These are phyloP conservation scores for Zaprionus tsacasi DNA, from an alignment of 1,140 invertebrate genomes.

Conservation along the genomic window DNA sequence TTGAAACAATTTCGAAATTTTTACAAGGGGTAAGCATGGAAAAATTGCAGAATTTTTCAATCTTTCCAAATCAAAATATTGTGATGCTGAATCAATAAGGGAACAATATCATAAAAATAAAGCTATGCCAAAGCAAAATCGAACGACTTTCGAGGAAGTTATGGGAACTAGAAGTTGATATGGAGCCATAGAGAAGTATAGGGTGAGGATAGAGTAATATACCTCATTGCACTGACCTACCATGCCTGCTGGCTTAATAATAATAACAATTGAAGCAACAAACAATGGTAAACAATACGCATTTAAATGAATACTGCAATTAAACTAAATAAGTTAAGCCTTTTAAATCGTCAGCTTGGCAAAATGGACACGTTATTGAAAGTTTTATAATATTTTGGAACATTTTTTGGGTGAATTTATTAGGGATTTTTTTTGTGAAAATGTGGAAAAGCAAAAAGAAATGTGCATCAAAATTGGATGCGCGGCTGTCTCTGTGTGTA, in stretches of 20 bases:
- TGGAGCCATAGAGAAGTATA: too few relatives aligned
- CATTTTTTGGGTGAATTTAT: background rate
- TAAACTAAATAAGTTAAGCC: constrained; percentile 1
- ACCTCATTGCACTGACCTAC: background rate
- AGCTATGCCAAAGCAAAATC: too few relatives aligned
- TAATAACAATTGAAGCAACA: background rate
- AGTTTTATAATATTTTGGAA: background rate
- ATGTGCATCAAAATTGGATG: constrained; percentile 45
- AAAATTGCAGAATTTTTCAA: too few relatives aligned
- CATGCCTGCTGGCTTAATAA: background rate
- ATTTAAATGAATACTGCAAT: background rate
- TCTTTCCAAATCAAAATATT: too few relatives aligned
- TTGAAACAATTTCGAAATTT: too few relatives aligned
- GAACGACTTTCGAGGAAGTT: too few relatives aligned
- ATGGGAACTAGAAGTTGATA: too few relatives aligned
- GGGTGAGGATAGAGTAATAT: background rate
- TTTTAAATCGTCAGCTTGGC: background rate
- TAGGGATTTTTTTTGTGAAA: background rate
- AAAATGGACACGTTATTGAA: too few relatives aligned
- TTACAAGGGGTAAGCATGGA: too few relatives aligned
- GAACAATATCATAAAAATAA: too few relatives aligned
- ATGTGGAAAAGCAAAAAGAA: constrained; percentile 22
- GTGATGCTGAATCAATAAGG: too few relatives aligned
- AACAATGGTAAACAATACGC: background rate
- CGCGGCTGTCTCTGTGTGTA: background rate